Evolutionary conservation across 2,113 vertebrate genomes (phyloP), one percentile per base, ranked within the genome.

Genomic region (Chionomys nivalis): DNA sequence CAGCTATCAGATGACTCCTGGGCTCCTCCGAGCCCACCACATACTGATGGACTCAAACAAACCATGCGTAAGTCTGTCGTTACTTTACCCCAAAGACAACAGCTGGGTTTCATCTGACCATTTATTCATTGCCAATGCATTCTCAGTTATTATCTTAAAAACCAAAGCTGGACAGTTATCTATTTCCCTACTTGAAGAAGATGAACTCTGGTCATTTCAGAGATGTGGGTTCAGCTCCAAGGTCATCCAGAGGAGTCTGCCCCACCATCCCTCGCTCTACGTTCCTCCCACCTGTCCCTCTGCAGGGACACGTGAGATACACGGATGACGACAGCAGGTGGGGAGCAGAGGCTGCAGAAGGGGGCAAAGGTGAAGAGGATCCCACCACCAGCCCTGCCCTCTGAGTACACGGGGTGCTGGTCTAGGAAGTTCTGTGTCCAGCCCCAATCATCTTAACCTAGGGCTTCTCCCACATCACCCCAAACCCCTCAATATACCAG

Each of bases 111-210:
- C 76, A 79, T 6, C 28, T 5, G 73, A 89, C 81, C 70, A 55
- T 17, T 12, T 23, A n/a, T 65, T 31, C 72, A 70, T 33, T 28
- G 58, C 76, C 91, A 44, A 44, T 36, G 13, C 11, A 13, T 70
- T n/a, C 79, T 85, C 49, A 81, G 39, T 72, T 86, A 83, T 97
- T 96, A 78, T 96, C 77, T 93, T 93, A 96, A 93, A 94, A 97
- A 96, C 19, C 89, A 81, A 90, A 96, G 81, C 79, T 28, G 24
- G 16, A 31, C 19, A 36, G 68, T 42, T 61, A 85, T 44, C 19
- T n/a, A 16, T 94, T 81, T 86, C 63, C 26, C 12, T 89, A 24
- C 52, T 76, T 90, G 23, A 87, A 24, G 23, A 70, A 87, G 24
- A 19, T 61, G 42, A 55, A 13, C 49, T 82, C 76, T 82, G 89